A percentile compares a stretch with the other conserved stretches of the same genome.
phyloP scores from a whole-genome alignment of 2,797 vertebrate species.

The Hemitrygon akajei region DNA sequence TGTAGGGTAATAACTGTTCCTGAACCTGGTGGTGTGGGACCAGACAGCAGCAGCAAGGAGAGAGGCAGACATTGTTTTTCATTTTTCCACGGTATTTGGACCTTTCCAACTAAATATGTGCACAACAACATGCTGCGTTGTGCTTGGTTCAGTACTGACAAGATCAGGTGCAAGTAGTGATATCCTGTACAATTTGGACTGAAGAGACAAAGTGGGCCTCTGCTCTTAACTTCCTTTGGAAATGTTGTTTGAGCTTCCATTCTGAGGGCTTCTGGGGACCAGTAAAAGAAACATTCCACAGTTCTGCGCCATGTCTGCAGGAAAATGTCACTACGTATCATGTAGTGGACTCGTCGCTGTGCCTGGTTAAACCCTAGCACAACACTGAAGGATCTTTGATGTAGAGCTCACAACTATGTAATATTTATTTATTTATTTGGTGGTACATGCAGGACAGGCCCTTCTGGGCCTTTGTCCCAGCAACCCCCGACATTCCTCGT shows the following conservation, averaged over 20 bases:
- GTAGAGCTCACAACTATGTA: neutral
- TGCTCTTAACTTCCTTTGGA: neutral
- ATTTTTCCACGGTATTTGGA: neutral
- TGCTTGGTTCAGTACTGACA: neutral
- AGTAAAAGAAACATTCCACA: neutral
- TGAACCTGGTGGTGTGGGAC: too few species aligned
- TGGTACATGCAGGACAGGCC: too few species aligned
- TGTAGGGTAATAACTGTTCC: too few species aligned
- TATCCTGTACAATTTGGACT: neutral
- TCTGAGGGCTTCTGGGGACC: neutral
- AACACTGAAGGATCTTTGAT: neutral
- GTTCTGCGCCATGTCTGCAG: neutral
- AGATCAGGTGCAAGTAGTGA: neutral
- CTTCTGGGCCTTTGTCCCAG: too few species aligned
- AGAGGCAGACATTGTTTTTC: neutral
- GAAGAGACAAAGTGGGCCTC: neutral
- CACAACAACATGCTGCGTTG: too few species aligned
- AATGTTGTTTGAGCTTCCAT: neutral
- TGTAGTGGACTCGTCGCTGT: too few species aligned
- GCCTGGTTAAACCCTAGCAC: neutral
- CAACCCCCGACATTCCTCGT: too few species aligned
- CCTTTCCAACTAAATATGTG: too few species aligned
- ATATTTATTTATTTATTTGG: too few species aligned
- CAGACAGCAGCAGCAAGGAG: too few species aligned
- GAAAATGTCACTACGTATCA: neutral